Base-by-base conservation (phyloP, 2,113 vertebrate genomes). In the Sander vitreus region DNA sequence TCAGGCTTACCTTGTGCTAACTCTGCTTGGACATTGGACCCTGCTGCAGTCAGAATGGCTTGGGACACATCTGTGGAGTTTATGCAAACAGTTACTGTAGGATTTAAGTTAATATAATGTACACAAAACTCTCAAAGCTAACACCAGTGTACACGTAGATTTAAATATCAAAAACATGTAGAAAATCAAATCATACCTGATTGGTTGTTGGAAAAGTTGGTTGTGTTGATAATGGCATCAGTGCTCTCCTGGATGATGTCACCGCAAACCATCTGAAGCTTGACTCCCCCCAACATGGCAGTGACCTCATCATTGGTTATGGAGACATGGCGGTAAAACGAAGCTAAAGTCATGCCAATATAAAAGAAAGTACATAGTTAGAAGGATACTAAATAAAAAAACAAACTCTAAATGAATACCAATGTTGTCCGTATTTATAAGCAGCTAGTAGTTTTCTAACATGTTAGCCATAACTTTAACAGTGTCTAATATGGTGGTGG, bases 211-310 rank as follows among this genome's bases (percentile, higher is more conserved):
- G 11, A 45, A 68, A 93, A 93, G 8, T 90, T 25, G 2, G 90
- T 93, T 12, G 94, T 91, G 65, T 94, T 95, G 78, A 94, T 82
- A 47, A 95, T 92, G 64, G 79, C 89, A 36, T 95, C 93, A 2
- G 85, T 87, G 1, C 6, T 59, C 73, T 86, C 91, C 14, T 85
- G 66, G 21, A 78, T 36, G 57, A 94, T 94, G 91, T 94, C 63
- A 6, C 88, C 91, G 15, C 6, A 18, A 48, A 90, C 43, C 27
- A 94, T 60, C 62, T 90, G 88, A 43, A 95, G 50, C 47, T 55
- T 82, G 51, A 94, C 86, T 21, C n/a, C 62, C 0, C 91, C 93
- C 83, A 92, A 23, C 79, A 62, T 85, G 47, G 87, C 83, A 11
- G 84, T 89, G 79, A 87, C 71, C 59, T 86, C 81, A 23, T 87